phyloP scores from a whole-genome alignment of 1,140 invertebrate genomes.

The Piezodorus guildinii region DNA sequence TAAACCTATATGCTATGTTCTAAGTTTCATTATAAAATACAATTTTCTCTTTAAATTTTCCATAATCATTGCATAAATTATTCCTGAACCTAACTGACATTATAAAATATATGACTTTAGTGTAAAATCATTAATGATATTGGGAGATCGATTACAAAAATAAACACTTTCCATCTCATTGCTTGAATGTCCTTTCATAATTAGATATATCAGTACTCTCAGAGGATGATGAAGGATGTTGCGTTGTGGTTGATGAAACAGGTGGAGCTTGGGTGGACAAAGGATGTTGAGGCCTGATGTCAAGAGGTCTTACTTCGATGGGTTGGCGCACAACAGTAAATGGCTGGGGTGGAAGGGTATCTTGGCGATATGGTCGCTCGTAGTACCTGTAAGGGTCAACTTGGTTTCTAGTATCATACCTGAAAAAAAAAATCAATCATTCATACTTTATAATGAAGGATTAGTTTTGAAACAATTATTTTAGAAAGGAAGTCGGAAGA shows the following conservation, averaged over 20 bases:
- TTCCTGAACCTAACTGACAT: no score
- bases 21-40: no score
- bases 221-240: constrained; percentile 4
- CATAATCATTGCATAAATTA: no score
- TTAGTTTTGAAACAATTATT: no score
- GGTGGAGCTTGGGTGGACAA: not conserved
- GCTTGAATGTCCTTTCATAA: constrained; percentile 19
- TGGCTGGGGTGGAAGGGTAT: not conserved
- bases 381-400: constrained; percentile 1
- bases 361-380: not conserved
- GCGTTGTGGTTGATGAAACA: not conserved
- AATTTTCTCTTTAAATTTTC: no score
- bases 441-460: no score
- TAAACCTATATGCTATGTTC: no score
- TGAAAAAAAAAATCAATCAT: no score
- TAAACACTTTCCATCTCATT: not conserved
- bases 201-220: constrained; percentile 3
- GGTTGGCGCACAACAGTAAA: not conserved
- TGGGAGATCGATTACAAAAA: no score
- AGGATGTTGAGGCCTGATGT: not conserved
- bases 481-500: no score
- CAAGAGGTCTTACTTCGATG: not conserved
- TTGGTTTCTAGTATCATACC: not conserved
- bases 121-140: no score
- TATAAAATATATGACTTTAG: no score